Evolutionary conservation across 2,797 vertebrate species (phyloP).

Genomic region (Sebastes nivosus): DNA sequence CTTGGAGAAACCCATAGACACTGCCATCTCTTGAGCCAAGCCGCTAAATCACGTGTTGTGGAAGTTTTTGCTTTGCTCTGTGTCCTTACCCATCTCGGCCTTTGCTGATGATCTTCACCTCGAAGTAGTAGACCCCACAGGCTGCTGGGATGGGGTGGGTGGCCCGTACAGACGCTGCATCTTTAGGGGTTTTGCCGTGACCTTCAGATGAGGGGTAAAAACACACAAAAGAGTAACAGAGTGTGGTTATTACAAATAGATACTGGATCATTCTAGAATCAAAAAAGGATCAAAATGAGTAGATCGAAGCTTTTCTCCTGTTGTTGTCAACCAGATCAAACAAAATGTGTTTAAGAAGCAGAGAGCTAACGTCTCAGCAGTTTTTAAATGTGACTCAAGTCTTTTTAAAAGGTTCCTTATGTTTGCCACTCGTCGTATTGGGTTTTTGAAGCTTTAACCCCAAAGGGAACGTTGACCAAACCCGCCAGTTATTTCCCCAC

Average conservation of each 20-base stretch:
- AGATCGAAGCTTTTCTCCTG: not conserved
- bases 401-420: not conserved
- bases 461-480: not conserved
- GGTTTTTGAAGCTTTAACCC: not conserved
- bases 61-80: not conserved
- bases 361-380: not conserved
- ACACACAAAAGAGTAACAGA: not conserved
- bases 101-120: slow-evolving; percentile 99
- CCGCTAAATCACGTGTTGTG: too few species aligned
- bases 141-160: slow-evolving; percentile 98
- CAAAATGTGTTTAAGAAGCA: not conserved
- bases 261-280: not conserved
- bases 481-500: not conserved
- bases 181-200: slow-evolving; percentile 98
- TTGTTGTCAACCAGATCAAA: not conserved
- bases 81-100: slow-evolving; percentile 95
- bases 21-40: too few species aligned
- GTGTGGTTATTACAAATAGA: not conserved
- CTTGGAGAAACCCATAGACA: not conserved
- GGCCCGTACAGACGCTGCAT: slow-evolving; percentile 96
- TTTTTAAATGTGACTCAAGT: not conserved
- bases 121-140: slow-evolving; percentile 98
- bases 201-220: slow-evolving; percentile 75
- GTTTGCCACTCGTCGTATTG: not conserved
- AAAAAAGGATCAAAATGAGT: not conserved